A percentile compares a stretch with the other conserved stretches of the same genome.
Evolutionary conservation across 2,797 vertebrate genomes (phyloP).

Genomic region (Mormyrops attenuatus): DNA sequence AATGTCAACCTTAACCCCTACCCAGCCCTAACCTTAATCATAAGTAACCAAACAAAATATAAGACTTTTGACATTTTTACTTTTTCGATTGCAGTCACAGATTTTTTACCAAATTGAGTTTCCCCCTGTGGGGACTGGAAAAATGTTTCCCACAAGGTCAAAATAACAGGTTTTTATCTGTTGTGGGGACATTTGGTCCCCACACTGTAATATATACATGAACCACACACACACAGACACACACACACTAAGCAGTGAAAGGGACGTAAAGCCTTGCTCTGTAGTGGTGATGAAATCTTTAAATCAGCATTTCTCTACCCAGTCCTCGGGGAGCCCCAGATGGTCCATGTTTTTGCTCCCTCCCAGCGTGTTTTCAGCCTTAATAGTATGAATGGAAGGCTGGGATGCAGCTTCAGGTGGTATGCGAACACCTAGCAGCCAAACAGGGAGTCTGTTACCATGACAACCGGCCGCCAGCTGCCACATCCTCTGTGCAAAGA

Average conservation of each 20-base stretch:
- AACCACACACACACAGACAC: background rate
- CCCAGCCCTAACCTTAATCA: background rate
- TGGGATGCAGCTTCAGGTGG: background rate
- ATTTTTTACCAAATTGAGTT: background rate
- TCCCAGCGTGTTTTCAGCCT: background rate
- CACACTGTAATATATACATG: background rate
- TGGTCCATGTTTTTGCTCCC: background rate
- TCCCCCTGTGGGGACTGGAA: background rate
- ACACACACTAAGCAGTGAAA: background rate
- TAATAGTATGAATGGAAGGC: background rate
- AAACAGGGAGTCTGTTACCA: constrained; percentile 1
- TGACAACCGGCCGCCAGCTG: background rate
- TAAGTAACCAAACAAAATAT: background rate
- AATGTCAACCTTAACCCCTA: background rate
- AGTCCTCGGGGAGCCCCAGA: background rate
- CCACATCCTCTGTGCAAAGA: background rate
- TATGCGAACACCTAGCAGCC: background rate
- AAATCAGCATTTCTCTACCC: background rate
- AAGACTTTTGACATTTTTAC: background rate
- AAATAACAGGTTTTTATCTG: background rate
- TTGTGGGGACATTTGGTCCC: background rate
- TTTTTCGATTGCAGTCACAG: background rate
- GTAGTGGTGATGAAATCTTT: background rate
- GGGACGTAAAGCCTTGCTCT: background rate
- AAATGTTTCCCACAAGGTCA: background rate